A percentile compares a stretch with the other conserved stretches of the same genome.
phyloP scores from a whole-genome alignment of 1,140 invertebrate genomes.

The Zophobas atratus region DNA sequence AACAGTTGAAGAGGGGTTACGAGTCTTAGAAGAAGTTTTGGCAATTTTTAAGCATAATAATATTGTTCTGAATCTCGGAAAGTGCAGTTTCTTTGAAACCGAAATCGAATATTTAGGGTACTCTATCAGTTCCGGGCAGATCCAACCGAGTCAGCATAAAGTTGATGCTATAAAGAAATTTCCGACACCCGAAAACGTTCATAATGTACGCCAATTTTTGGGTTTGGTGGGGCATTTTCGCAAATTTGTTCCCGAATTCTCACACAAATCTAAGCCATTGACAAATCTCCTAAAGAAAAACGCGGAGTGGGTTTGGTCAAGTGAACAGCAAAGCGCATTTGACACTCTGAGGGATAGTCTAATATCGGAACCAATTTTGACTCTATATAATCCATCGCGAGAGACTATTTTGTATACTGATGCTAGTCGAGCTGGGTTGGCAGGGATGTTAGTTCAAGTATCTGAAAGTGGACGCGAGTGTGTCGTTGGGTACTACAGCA shows the following conservation, averaged over 20 bases:
- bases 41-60: neutral
- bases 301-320: neutral
- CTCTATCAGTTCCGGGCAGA: neutral
- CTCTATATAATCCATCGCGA: constrained; percentile 13
- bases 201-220: constrained; percentile 11
- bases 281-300: neutral
- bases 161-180: constrained; percentile 9
- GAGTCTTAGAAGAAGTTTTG: constrained; percentile 62
- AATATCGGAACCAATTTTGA: neutral
- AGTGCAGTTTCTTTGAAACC: neutral
- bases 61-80: neutral
- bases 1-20: constrained; percentile 65
- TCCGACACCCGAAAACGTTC: constrained; percentile 16
- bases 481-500: constrained; percentile 61
- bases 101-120: constrained; percentile 31
- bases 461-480: constrained; percentile 53
- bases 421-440: constrained; percentile 30
- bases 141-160: constrained; percentile 1
- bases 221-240: constrained; percentile 19
- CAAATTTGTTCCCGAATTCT: constrained; percentile 17
- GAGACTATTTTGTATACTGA: constrained; percentile 22
- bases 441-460: constrained; percentile 27
- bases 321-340: neutral
- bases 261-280: neutral
- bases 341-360: neutral